Conservation (phyloP, 2,888 invertebrate genomes). For the Drosophila anomalata region DNA sequence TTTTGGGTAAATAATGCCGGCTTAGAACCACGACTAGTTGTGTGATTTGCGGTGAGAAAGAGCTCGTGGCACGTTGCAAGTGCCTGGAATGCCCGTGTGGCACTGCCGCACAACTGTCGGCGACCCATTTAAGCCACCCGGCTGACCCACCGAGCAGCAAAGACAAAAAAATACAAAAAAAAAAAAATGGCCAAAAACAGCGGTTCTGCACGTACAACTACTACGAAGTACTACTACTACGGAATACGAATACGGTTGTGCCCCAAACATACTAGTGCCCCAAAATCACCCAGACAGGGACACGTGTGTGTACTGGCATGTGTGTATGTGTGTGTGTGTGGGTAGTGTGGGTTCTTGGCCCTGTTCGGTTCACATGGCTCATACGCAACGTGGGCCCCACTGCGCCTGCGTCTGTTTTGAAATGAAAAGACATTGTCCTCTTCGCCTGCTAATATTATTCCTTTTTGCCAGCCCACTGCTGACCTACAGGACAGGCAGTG, state of each 20-base stretch:
- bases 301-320: neutral
- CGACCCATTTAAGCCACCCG: slow-evolving; percentile 14
- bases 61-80: slow-evolving; percentile 14
- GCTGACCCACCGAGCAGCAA: slow-evolving; percentile 11
- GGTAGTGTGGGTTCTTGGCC: neutral
- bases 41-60: neutral
- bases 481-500: neutral
- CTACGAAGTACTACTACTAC: slow-evolving; percentile 26
- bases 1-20: neutral
- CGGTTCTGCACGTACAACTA: slow-evolving; percentile 8
- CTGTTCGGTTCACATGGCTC: slow-evolving; percentile 34
- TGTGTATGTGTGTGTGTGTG: too few relatives aligned
- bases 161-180: neutral
- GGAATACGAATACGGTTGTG: slow-evolving; percentile 9
- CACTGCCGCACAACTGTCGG: slow-evolving; percentile 23
- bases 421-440: slow-evolving; percentile 57
- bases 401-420: slow-evolving; percentile 70
- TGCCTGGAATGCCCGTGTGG: slow-evolving; percentile 20
- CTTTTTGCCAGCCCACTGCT: neutral
- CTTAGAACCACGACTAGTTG: neutral
- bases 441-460: slow-evolving; percentile 18
- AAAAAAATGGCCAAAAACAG: slow-evolving; percentile 5
- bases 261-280: slow-evolving; percentile 1
- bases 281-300: neutral
- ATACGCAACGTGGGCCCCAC: slow-evolving; percentile 58